Conservation (phyloP, 1,140 invertebrate genomes). For the Oryzaephilus surinamensis region DNA sequence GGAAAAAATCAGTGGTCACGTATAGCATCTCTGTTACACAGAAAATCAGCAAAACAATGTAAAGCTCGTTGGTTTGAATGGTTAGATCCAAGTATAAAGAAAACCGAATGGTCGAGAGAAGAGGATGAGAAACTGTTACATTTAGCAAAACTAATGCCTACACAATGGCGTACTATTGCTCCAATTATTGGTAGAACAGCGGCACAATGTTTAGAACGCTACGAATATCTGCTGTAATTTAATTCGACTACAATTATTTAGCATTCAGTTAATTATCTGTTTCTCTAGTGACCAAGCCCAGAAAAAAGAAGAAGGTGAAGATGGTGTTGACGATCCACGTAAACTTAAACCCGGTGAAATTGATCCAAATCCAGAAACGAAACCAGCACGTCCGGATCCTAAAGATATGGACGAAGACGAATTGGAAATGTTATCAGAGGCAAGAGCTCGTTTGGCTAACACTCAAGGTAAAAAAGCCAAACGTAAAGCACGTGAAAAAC, state of each 20-base stretch:
- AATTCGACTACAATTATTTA: conserved; percentile 17
- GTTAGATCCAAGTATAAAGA: conserved; percentile 99
- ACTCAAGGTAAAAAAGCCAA: conserved; percentile 99
- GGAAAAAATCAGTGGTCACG: conserved; percentile 99
- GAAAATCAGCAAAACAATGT: conserved; percentile 99
- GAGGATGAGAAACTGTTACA: conserved; percentile 98
- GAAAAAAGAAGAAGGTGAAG: conserved; percentile 92
- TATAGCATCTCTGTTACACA: conserved; percentile 95
- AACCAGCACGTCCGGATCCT: conserved; percentile 97
- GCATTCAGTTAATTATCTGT: neutral
- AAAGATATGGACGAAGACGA: conserved; percentile 99
- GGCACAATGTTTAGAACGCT: conserved; percentile 95
- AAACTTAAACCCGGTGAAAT: conserved; percentile 98
- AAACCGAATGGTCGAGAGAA: conserved; percentile 99
- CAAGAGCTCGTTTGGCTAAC: conserved; percentile 93
- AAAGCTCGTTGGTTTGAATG: conserved; percentile 99
- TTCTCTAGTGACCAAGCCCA: conserved; percentile 92
- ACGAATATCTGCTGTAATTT: conserved; percentile 92
- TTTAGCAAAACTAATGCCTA: conserved; percentile 98
- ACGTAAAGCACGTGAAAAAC: conserved; percentile 96
- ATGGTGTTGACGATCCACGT: conserved; percentile 84
- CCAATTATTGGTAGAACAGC: conserved; percentile 98
- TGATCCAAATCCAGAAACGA: conserved; percentile 99
- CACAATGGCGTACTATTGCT: conserved; percentile 98
- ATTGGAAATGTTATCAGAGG: conserved; percentile 98